These are phyloP conservation scores for Axis porcinus DNA, from an alignment of 2,113 vertebrate genomes.

Conservation along the genomic window DNA sequence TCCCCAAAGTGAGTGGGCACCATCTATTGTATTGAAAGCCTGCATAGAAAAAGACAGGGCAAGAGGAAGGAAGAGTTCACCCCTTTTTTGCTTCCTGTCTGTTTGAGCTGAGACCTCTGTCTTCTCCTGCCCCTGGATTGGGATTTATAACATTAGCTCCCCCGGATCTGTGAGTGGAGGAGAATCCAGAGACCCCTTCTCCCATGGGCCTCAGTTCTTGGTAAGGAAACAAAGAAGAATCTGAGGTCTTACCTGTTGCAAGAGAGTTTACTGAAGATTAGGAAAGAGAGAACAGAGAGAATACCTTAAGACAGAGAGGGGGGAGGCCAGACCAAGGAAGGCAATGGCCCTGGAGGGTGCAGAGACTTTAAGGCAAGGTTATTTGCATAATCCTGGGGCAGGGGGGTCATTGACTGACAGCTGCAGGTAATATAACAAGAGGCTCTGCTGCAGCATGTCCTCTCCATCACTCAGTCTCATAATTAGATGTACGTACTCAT, in stretches of 20 bases:
- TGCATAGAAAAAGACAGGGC: background rate
- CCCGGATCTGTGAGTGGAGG: background rate
- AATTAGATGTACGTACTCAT: constrained; percentile 67
- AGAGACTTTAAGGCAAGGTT: background rate
- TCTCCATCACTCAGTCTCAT: background rate
- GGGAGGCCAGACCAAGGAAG: background rate
- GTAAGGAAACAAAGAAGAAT: background rate
- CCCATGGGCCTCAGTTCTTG: background rate
- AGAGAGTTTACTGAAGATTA: background rate
- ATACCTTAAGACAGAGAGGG: background rate
- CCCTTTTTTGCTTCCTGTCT: background rate
- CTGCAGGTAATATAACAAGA: background rate
- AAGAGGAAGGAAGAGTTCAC: background rate
- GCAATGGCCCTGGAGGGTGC: background rate
- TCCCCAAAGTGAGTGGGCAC: background rate
- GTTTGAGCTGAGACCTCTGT: background rate
- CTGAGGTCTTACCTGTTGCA: background rate
- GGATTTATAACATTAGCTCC: background rate
- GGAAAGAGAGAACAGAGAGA: background rate
- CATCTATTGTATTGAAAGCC: background rate
- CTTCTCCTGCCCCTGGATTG: background rate
- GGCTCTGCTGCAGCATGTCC: background rate
- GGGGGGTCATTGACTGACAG: background rate
- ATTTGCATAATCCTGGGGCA: background rate
- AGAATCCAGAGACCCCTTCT: background rate